Percentiles rank a stretch among this genome's conserved stretches.
Evolutionary conservation across 2,797 vertebrate species (phyloP).

Genomic region (Nannoperca obscura): DNA sequence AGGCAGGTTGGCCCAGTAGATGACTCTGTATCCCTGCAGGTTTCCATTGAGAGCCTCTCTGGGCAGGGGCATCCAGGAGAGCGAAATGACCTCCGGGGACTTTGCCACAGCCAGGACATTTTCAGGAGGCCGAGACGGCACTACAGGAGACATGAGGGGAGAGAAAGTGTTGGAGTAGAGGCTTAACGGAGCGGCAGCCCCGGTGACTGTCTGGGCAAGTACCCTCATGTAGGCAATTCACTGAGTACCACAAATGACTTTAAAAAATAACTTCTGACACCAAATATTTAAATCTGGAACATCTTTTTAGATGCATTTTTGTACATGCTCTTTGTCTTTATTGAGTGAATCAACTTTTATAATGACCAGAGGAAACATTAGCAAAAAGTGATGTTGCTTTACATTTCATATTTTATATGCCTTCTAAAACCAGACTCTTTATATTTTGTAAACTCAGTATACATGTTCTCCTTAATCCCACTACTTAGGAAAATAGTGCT

Average conservation of each 20-base stretch:
- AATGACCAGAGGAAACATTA: background rate
- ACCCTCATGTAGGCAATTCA: background rate
- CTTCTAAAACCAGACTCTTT: background rate
- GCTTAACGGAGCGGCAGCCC: slow-evolving; percentile 9
- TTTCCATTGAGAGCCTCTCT: slow-evolving; percentile 97
- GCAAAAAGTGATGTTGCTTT: background rate
- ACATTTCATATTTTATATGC: no score
- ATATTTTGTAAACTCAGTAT: background rate
- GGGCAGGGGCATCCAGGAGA: slow-evolving; percentile 94
- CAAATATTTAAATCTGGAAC: background rate
- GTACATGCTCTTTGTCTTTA: background rate
- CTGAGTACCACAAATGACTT: background rate
- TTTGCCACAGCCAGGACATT: slow-evolving; percentile 96
- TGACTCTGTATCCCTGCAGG: slow-evolving; percentile 97
- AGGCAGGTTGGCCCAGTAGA: slow-evolving; percentile 98
- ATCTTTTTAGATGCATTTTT: background rate
- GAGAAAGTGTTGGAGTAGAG: background rate
- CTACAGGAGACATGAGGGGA: slow-evolving; percentile 72
- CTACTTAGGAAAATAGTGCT: background rate
- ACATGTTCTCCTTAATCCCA: background rate
- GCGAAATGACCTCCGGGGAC: slow-evolving; percentile 96
- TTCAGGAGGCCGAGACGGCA: slow-evolving; percentile 96
- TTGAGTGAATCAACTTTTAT: background rate
- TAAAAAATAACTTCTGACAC: background rate
- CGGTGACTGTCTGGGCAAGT: background rate